Percentiles rank a stretch among this genome's conserved stretches.
These are phyloP conservation scores for Ranitomeya imitator DNA, from an alignment of 2,113 vertebrate genomes.

Conservation along the genomic window DNA sequence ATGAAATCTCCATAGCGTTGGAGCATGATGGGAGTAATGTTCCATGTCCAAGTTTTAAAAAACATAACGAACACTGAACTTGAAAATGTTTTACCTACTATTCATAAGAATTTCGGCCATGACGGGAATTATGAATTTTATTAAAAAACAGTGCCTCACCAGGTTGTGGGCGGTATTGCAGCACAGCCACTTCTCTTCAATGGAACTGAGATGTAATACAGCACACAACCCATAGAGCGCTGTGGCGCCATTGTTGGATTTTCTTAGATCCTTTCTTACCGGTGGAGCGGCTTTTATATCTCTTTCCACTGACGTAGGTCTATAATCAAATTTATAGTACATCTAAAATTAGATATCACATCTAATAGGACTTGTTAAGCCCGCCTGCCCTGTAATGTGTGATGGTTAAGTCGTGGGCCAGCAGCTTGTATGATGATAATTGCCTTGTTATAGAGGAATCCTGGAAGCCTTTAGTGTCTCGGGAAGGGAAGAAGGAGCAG, in stretches of 20 bases:
- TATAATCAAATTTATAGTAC: slow-evolving; percentile 13
- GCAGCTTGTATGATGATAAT: slow-evolving; percentile 6
- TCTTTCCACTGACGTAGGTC: neutral
- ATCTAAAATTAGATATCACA: slow-evolving; percentile 23
- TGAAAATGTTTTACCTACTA: too few species aligned
- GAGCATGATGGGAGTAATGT: neutral
- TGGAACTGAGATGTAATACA: too few species aligned
- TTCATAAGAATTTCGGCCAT: too few species aligned
- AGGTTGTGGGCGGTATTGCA: neutral
- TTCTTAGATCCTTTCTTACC: neutral
- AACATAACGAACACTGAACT: neutral
- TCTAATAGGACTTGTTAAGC: neutral
- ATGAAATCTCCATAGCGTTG: neutral
- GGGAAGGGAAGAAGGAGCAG: slow-evolving; percentile 22
- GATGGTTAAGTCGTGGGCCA: neutral
- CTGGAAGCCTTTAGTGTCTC: slow-evolving; percentile 20
- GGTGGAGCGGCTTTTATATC: neutral
- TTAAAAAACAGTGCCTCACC: neutral
- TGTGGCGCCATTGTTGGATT: too few species aligned
- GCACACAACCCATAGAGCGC: too few species aligned
- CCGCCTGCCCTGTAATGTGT: neutral
- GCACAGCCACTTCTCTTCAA: too few species aligned
- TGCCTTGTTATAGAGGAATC: slow-evolving; percentile 27
- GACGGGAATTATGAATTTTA: too few species aligned
- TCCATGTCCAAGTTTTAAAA: neutral